Conservation (phyloP, 2,797 vertebrate genomes). For the Parambassis ranga region DNA sequence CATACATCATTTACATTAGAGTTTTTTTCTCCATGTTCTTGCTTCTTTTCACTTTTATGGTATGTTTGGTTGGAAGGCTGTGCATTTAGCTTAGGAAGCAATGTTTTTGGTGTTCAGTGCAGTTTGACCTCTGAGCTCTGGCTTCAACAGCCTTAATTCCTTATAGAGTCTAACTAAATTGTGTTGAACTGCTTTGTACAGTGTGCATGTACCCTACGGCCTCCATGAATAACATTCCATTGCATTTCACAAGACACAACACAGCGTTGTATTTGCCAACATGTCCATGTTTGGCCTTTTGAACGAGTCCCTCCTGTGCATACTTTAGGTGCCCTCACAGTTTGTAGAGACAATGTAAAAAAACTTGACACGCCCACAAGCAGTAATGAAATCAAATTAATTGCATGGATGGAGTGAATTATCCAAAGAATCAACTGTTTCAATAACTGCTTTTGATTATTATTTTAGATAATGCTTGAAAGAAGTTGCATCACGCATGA, state of each 20-base stretch:
- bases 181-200: background rate
- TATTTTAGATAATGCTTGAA: background rate
- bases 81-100: too few relatives aligned
- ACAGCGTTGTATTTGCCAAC: background rate
- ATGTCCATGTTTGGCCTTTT: background rate
- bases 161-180: background rate
- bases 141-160: background rate
- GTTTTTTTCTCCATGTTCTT: background rate
- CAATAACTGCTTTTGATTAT: too few relatives aligned
- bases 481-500: background rate
- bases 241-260: constrained; percentile 12
- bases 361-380: background rate
- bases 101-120: background rate
- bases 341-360: constrained; percentile 12
- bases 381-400: constrained; percentile 9
- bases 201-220: background rate
- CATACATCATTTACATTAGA: background rate
- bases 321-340: constrained; percentile 5
- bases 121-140: background rate
- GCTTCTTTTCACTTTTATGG: background rate
- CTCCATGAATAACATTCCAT: constrained; percentile 6
- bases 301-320: constrained; percentile 17
- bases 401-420: too few relatives aligned
- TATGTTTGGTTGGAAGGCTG: too few relatives aligned
- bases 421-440: too few relatives aligned